Base-by-base conservation (phyloP, 37 sponge, comb jelly and placozoan genomes). In the Spongilla lacustris region DNA sequence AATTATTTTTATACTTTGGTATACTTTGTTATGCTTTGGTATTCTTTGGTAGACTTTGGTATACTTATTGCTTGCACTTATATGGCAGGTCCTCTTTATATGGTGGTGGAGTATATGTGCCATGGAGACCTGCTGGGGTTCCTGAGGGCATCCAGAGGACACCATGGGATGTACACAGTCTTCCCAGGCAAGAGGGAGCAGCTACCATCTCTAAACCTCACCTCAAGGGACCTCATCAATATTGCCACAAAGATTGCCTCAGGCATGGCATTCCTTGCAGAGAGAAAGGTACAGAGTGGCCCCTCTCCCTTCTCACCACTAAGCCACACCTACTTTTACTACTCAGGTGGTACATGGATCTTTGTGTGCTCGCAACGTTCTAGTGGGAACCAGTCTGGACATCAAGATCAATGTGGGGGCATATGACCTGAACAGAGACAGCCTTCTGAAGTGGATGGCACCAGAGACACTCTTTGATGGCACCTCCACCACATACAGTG, bases 91-190 rank as follows among this genome's bases (percentile, higher is more conserved):
- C 89, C 88, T 19, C 26, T 86, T 35, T 84, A 87, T 46, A 84
- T 94, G 84, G 73, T 94, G 73, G 87, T 81, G 78, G 91, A 90
- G 68, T 94, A 90, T 75, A 90, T 94, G 91, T 83, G 89, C 86
- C 94, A 94, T 69, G 94, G 94, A 23, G 94, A 94, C 68, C 88
- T 94, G 17, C 74, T 94, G 69, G 94, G 94, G 0, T 94, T 94
- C 88, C 78, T 94, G 49, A 74, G 94, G 11, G 50, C 88, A 8
- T 83, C 88, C 13, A 49, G 94, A 5, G 88, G 88, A 23, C 82
- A 86, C 50, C 49, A 77, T 50, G 82, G 85, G 29, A 87, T 90
- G 88, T 90, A 85, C 82, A 80, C 81, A 17, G 74, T 94, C 30
- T 79, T 67, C 41, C 94, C 94, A 9, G 91, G 91, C 21, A 68